Conservation (phyloP, 2,113 vertebrate genomes). For the Bufo bufo region DNA sequence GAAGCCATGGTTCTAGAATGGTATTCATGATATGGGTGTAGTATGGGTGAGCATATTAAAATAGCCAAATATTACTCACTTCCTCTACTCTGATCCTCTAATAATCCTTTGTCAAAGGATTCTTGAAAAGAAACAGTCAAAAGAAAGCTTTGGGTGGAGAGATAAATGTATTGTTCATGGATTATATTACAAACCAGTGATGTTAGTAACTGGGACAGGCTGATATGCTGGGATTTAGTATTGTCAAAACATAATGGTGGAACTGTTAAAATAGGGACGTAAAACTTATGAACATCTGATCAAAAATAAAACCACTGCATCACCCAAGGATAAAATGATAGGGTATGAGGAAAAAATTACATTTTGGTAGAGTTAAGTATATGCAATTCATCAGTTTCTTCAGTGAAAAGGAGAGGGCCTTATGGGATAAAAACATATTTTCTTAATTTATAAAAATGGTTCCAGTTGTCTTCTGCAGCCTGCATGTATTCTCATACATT, state of each 20-base stretch:
- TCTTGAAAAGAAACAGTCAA: background rate
- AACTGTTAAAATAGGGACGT: background rate
- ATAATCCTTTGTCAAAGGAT: background rate
- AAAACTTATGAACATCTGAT: background rate
- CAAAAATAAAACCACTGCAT: background rate
- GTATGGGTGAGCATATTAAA: background rate
- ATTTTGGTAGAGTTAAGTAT: background rate
- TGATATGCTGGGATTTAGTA: background rate
- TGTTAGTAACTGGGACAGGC: too few relatives aligned
- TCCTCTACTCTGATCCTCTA: background rate
- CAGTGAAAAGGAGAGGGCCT: background rate
- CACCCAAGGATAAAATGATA: background rate
- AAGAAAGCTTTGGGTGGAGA: background rate
- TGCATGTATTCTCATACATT: too few relatives aligned
- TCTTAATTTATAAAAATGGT: too few relatives aligned
- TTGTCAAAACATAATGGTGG: background rate
- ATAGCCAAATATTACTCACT: background rate
- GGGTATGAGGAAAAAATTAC: background rate
- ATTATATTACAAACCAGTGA: background rate
- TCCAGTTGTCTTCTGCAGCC: too few relatives aligned
- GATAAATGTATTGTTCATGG: background rate
- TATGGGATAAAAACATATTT: too few relatives aligned
- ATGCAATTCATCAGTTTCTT: background rate
- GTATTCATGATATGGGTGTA: background rate
- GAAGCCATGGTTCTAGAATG: too few relatives aligned